Evolutionary conservation across 2,113 vertebrate species (phyloP).

Genomic region (Oryzias celebensis): DNA sequence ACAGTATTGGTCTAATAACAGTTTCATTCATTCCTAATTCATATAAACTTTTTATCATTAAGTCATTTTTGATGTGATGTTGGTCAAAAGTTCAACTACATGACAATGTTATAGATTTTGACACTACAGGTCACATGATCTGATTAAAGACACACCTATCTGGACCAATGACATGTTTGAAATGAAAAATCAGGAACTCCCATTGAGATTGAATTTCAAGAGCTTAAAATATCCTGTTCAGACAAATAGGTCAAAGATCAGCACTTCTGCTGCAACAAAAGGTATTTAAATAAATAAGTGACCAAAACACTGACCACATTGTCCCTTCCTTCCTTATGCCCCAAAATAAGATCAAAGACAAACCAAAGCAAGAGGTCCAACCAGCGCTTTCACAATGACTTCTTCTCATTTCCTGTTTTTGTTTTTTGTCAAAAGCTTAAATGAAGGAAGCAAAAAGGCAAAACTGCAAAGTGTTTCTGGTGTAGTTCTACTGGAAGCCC

Average conservation of each 20-base stretch:
- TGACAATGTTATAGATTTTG: too few species aligned
- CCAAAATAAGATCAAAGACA: slow-evolving; percentile 57
- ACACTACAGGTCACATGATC: neutral
- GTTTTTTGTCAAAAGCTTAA: slow-evolving; percentile 27
- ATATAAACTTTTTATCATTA: too few species aligned
- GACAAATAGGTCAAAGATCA: slow-evolving; percentile 45
- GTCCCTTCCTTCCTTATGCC: slow-evolving; percentile 51
- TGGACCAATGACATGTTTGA: too few species aligned
- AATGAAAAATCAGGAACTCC: too few species aligned
- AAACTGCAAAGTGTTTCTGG: slow-evolving; percentile 10
- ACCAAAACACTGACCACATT: slow-evolving; percentile 21
- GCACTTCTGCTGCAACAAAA: neutral
- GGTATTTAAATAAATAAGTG: slow-evolving; percentile 1
- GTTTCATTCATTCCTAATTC: too few species aligned
- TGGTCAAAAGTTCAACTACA: too few species aligned
- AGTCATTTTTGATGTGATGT: too few species aligned
- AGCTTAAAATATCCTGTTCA: neutral
- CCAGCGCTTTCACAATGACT: slow-evolving; percentile 31
- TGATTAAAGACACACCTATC: neutral
- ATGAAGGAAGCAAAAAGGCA: neutral
- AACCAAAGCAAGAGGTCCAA: slow-evolving; percentile 24
- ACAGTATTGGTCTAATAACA: too few species aligned
- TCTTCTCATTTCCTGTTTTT: slow-evolving; percentile 57
- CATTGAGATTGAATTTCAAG: neutral
- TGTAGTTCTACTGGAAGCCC: neutral